Evolutionary conservation across 2,888 invertebrate genomes (phyloP), one percentile per base, ranked within the genome.

Genomic region (Drosophila trichaetosa): DNA sequence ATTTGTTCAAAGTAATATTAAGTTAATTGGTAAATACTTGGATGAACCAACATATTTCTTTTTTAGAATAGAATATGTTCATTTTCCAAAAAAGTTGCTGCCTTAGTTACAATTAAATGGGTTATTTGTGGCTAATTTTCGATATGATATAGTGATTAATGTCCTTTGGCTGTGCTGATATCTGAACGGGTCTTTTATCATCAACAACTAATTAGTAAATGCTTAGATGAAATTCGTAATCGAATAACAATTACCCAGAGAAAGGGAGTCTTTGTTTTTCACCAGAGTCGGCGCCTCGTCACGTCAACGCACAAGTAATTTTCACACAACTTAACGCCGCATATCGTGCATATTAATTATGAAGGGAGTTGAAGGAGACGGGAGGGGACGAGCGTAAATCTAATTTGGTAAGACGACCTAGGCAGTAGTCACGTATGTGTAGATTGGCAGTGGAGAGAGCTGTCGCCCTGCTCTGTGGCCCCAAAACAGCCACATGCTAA

Each of bases 341-440:
- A 87, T 85, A 87, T 87, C 87, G 85, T 89, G 87, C 87, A 87
- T 87, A 87, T 89, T 87, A 87, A 87, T 87, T 86, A 90, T 90
- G 73, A 81, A 42, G n/a, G 67, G 53, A 21, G 54, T 7, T n/a
- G 21, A 13, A 13, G 27, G 13, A 29, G 33, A 18, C 11, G 29
- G 6, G 21, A 0, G 10, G 27, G 38, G 4, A 27, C 11, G n/a
- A 27, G 29, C 57, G 68, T 61, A 66, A 84, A 90, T 90, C 90
- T 82, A 90, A 84, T 84, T 84, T 90, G 83, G 88, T 71, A 79
- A 69, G 83, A 71, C 88, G 65, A 73, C 69, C 85, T 63, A 73
- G 36, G 66, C 73, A 42, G 59, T 61, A 69, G 84, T 84, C 84
- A 84, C 84, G 84, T 84, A 54, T 27, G 36, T 54, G 27, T 2